phyloP scores from a whole-genome alignment of 2,797 vertebrate genomes.

The Pristis pectinata region DNA sequence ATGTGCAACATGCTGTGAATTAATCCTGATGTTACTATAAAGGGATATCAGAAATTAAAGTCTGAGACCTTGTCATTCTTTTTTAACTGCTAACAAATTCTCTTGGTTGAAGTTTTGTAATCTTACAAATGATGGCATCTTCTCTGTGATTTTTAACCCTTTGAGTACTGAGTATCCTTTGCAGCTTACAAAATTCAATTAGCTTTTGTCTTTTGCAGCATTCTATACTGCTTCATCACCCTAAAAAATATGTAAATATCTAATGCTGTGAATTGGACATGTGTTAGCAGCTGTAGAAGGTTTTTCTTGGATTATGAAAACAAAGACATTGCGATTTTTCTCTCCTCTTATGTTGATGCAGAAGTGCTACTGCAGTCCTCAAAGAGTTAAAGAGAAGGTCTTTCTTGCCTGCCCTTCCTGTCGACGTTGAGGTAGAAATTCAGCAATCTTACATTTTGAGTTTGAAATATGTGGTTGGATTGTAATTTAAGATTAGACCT shows the following conservation, averaged over 20 bases:
- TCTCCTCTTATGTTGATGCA: neutral
- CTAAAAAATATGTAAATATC: neutral
- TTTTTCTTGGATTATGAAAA: neutral
- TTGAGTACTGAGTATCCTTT: slow-evolving; percentile 37
- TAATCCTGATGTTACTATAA: neutral
- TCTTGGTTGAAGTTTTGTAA: slow-evolving; percentile 30
- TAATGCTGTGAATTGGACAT: slow-evolving; percentile 12
- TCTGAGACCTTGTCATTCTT: neutral
- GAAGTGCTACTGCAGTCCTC: slow-evolving; percentile 37
- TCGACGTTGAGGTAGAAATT: neutral
- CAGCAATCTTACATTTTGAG: neutral
- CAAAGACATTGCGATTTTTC: neutral
- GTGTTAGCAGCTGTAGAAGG: neutral
- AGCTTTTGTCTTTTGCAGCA: slow-evolving; percentile 9
- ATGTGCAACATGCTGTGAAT: neutral
- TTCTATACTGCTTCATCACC: too few species aligned
- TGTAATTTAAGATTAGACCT: neutral
- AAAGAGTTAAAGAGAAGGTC: slow-evolving; percentile 32
- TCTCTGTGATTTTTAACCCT: slow-evolving; percentile 33
- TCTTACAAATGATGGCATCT: neutral
- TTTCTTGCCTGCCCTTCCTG: neutral
- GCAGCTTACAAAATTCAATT: slow-evolving; percentile 18
- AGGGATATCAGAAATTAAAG: neutral
- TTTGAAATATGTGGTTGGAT: neutral
- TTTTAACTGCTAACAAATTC: slow-evolving; percentile 1